Evolutionary conservation across 2,888 invertebrate genomes (phyloP).

Genomic region (Baccha elongata): DNA sequence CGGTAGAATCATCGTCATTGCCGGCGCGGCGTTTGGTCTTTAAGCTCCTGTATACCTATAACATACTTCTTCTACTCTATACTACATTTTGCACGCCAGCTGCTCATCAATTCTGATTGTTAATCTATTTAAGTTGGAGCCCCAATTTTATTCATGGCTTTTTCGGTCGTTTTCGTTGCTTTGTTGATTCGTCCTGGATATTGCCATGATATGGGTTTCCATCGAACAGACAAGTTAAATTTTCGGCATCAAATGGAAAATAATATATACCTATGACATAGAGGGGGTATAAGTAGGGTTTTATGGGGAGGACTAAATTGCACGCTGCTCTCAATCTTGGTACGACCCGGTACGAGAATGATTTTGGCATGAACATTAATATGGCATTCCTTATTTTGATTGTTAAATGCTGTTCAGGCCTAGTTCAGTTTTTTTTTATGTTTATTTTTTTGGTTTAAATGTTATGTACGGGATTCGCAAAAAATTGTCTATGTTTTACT

Average conservation of each 20-base stretch:
- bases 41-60: neutral
- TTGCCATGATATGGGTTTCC: slow-evolving; percentile 33
- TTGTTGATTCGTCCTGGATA: slow-evolving; percentile 57
- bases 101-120: slow-evolving; percentile 74
- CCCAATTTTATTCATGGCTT: slow-evolving; percentile 58
- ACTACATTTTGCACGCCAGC: slow-evolving; percentile 71
- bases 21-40: slow-evolving; percentile 14
- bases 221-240: slow-evolving; percentile 48
- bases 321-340: slow-evolving; percentile 44
- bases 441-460: neutral
- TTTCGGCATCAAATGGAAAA: slow-evolving; percentile 46
- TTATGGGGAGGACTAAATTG: neutral
- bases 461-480: neutral
- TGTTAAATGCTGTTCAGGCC: slow-evolving; percentile 53
- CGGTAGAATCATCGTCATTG: neutral
- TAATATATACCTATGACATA: neutral
- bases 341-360: slow-evolving; percentile 64
- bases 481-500: too few species aligned
- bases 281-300: neutral
- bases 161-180: slow-evolving; percentile 20
- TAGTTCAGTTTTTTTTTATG: slow-evolving; percentile 15
- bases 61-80: neutral
- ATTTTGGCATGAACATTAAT: slow-evolving; percentile 65
- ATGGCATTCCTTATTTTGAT: slow-evolving; percentile 52
- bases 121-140: slow-evolving; percentile 70